Evolutionary conservation across 2,113 vertebrate genomes (phyloP).

Genomic region (Erythrocercus mccallii): DNA sequence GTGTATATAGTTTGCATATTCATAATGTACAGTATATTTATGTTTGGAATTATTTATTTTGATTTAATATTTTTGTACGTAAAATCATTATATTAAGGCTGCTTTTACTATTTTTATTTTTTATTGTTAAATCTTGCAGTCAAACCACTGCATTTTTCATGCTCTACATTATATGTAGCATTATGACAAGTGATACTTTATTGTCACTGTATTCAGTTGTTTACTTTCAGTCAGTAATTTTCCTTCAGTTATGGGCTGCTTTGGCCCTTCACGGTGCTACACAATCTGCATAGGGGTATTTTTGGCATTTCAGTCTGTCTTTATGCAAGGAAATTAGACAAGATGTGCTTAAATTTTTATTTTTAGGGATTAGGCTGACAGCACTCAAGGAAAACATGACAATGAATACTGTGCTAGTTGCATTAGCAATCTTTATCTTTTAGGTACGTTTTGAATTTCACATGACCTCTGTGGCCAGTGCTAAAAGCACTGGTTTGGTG

Average conservation of each 20-base stretch:
- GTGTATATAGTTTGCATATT: constrained; percentile 68
- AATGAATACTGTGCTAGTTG: constrained; percentile 51
- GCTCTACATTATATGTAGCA: constrained; percentile 82
- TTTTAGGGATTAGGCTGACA: constrained; percentile 48
- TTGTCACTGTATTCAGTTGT: constrained; percentile 80
- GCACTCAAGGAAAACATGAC: constrained; percentile 50
- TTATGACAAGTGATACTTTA: constrained; percentile 75
- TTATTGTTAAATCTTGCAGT: constrained; percentile 71
- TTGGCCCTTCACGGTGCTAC: constrained; percentile 76
- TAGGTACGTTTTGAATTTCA: constrained; percentile 65
- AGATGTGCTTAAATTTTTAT: constrained; percentile 53
- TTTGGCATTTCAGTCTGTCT: constrained; percentile 68
- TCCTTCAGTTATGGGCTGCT: constrained; percentile 65
- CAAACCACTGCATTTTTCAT: constrained; percentile 78
- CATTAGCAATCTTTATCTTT: constrained; percentile 60
- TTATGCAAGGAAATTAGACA: constrained; percentile 43
- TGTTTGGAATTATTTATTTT: constrained; percentile 85
- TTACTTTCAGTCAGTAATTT: constrained; percentile 75
- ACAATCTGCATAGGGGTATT: constrained; percentile 58
- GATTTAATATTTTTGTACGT: constrained; percentile 85
- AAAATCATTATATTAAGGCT: constrained; percentile 80
- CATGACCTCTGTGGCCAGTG: constrained; percentile 71
- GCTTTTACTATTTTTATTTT: constrained; percentile 67
- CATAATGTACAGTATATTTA: constrained; percentile 85
- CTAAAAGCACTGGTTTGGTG: constrained; percentile 71